Evolutionary conservation across 2,113 vertebrate species (phyloP), one percentile per base, ranked within the genome.

Genomic region (Pomatostomus ruficeps): DNA sequence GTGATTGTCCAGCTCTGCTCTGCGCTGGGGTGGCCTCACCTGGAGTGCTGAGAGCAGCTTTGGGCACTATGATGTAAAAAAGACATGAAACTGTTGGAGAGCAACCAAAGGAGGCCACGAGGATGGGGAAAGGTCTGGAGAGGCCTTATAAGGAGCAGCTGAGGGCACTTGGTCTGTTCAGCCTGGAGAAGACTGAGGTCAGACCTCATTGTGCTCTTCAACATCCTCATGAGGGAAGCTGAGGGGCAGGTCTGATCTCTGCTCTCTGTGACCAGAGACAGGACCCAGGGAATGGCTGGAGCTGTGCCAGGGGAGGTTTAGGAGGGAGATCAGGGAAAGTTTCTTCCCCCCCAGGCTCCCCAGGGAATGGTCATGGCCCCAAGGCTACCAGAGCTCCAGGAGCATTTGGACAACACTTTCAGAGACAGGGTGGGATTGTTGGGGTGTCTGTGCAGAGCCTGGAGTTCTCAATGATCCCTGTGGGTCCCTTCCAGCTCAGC

Each of bases 331-430:
- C 11, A 49, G 21, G 18, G 0, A 7, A 63, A 55, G 3, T 3
- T 35, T 63, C 11, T 48, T 71, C 25, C 25, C 21, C 12, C 49
- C 79, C 49, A 36, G 42, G 25, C 25, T 72, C 75, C 57, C 8
- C 42, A 26, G 49, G 25, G 57, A 52, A 52, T 40, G 46, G 65
- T 3, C 48, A 63, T 2, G 0, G 48, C n/a, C 12, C 65, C 40
- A 26, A 55, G 57, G 21, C 29, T 79, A 25, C 9, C 74, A 31
- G 57, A 55, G 57, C 48, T 36, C 35, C 42, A 23, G 48, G 17
- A 36, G 31, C 0, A 0, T 72, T 79, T 79, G 66, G 18, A 49
- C 7, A 55, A 3, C 0, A 0, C 14, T 63, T 31, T 8, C 9
- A 40, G 48, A 15, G 3, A 12, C 35, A 42, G 25, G 8, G 5